Base-by-base conservation (phyloP, 2,797 vertebrate genomes). In the Acestrorhynchus altus region DNA sequence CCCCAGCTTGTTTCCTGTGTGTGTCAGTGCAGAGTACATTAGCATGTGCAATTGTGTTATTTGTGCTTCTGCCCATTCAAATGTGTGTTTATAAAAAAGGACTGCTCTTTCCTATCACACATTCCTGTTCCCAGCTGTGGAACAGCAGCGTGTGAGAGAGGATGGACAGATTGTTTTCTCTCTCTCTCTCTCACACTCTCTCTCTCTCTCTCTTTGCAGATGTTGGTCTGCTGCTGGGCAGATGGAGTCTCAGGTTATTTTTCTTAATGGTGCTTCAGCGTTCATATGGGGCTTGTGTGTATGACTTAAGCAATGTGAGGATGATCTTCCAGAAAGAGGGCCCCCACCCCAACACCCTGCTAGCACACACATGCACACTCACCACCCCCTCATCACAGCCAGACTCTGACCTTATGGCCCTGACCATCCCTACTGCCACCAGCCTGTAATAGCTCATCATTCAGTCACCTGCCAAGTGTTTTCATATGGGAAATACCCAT, bases 401-500 rank as follows among this genome's bases (percentile, higher is more conserved):
- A 83, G 72, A 81, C 63, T 51, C 15, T 51, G 76, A 64, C 63
- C 76, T 57, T 65, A 42, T 20, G 28, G 42, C 67, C 54, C 39
- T 40, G 49, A 66, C 20, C 59, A 65, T 57, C 65, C 66, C 11
- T 10, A 44, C 24, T 60, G 74, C 63, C 69, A 82, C 84, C 78
- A 56, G 65, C 20, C 69, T 16, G 82, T 79, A 66, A 78, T 77
- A 83, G 83, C 83, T 89, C 87, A 86, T 87, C 85, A 79, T 80
- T 81, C 80, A 72, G 59, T 81, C 83, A 87, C 80, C 86, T 86
- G 88, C 52, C 54, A 66, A 85, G 76, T 89, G 85, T 89, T 86
- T 80, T 81, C 80, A 79, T 73, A 82, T 35, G 83, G 85, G 80
- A 86, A 86, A 78, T 42, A 81, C 71, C 72, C 77, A 70, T 78